phyloP scores from a whole-genome alignment of 2,113 vertebrate species.

The Syrrhaptes paradoxus region DNA sequence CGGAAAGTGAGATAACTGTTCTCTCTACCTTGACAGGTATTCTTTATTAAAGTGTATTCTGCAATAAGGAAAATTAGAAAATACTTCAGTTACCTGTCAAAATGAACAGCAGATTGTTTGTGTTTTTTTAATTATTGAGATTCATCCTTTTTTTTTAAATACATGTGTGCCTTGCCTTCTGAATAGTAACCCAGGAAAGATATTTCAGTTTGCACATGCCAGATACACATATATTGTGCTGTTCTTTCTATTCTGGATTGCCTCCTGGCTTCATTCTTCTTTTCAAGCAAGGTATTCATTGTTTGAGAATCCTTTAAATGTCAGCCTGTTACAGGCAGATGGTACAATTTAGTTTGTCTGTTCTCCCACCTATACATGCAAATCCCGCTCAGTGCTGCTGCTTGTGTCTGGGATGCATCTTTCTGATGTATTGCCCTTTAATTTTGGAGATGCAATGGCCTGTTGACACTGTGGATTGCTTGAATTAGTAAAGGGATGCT shows the following conservation, averaged over 20 bases:
- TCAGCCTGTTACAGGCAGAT: not conserved
- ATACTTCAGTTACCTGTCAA: not conserved
- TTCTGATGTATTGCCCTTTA: not conserved
- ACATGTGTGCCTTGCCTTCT: not conserved
- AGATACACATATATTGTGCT: not conserved
- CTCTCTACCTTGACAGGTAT: not conserved
- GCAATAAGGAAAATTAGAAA: not conserved
- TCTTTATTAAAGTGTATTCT: not conserved
- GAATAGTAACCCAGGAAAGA: not conserved
- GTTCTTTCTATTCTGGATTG: not conserved
- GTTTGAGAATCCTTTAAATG: not conserved
- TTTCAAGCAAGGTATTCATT: not conserved
- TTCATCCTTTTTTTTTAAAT: not conserved
- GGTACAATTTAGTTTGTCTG: not conserved
- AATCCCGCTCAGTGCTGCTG: not conserved
- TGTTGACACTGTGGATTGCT: not conserved
- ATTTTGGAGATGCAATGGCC: not conserved
- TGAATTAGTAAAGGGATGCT: not conserved
- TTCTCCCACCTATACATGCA: not conserved
- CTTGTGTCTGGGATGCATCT: not conserved
- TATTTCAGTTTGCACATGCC: not conserved
- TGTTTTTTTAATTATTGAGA: not conserved
- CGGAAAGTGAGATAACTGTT: not conserved
- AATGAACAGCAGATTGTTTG: not conserved
- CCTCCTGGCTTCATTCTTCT: not conserved